phyloP scores from a whole-genome alignment of 1,140 invertebrate species.

The Pogonomyrmex barbatus region DNA sequence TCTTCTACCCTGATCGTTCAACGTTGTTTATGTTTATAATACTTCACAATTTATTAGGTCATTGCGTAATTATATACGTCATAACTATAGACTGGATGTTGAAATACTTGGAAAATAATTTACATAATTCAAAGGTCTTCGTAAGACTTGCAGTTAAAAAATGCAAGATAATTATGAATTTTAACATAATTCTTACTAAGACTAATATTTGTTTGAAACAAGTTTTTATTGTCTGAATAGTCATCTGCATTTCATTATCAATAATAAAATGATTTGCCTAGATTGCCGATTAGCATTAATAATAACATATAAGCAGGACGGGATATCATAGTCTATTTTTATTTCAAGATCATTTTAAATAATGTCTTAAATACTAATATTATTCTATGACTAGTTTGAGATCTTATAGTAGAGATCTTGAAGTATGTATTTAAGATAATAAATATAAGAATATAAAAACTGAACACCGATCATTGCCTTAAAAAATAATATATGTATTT shows the following conservation, averaged over 20 bases:
- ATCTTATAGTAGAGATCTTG: no score
- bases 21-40: not conserved
- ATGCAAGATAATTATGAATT: not conserved
- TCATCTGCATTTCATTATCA: constrained; percentile 5
- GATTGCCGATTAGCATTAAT: constrained; percentile 5
- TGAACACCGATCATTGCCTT: no score
- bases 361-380: no score
- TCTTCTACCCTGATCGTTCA: not conserved
- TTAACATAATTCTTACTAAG: not conserved
- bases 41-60: constrained; percentile 17
- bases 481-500: not conserved
- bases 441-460: no score
- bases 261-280: not conserved
- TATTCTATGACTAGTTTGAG: no score
- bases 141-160: not conserved
- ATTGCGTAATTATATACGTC: not conserved
- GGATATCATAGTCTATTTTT: no score
- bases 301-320: not conserved
- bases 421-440: no score
- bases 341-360: no score
- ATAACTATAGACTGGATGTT: not conserved
- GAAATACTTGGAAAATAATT: not conserved
- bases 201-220: constrained; percentile 16
- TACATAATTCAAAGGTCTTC: not conserved
- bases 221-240: not conserved